Conservation (phyloP, 1,140 invertebrate genomes). For the Frieseomelitta varia region DNA sequence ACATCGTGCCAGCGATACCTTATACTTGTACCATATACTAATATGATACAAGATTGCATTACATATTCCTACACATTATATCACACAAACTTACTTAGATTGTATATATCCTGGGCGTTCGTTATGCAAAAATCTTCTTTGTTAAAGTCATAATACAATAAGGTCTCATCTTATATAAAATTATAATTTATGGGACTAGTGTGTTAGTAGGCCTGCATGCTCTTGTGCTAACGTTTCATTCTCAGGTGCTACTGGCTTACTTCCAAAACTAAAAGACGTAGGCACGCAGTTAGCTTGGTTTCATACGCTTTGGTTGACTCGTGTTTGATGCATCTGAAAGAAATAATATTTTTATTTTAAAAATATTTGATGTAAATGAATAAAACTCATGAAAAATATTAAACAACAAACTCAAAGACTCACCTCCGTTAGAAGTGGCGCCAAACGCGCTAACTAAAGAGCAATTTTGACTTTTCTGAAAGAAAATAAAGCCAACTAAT, state of each 20-base stretch:
- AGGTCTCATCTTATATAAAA: slow-evolving; percentile 72
- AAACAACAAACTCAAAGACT: slow-evolving; percentile 27
- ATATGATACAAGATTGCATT: slow-evolving; percentile 62
- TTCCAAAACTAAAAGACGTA: slow-evolving; percentile 72
- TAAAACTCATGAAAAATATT: background rate
- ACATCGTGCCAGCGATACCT: slow-evolving; percentile 63
- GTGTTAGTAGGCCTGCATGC: slow-evolving; percentile 76
- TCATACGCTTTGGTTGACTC: slow-evolving; percentile 80
- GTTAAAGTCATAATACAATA: slow-evolving; percentile 58
- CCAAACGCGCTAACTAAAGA: slow-evolving; percentile 77
- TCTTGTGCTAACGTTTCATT: slow-evolving; percentile 65
- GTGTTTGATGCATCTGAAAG: slow-evolving; percentile 75
- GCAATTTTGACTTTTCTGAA: slow-evolving; percentile 79
- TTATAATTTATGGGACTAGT: slow-evolving; percentile 79
- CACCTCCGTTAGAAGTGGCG: slow-evolving; percentile 78
- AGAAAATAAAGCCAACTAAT: slow-evolving; percentile 6
- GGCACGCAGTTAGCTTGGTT: slow-evolving; percentile 81
- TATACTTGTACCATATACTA: slow-evolving; percentile 51
- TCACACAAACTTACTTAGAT: slow-evolving; percentile 76
- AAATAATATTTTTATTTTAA: slow-evolving; percentile 5
- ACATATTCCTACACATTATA: slow-evolving; percentile 72
- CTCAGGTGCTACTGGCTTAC: slow-evolving; percentile 56
- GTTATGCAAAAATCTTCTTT: slow-evolving; percentile 74
- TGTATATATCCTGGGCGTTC: slow-evolving; percentile 73
- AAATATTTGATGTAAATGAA: background rate